Evolutionary conservation across 2,888 invertebrate species (phyloP).

Genomic region (Apotomis betuletana): DNA sequence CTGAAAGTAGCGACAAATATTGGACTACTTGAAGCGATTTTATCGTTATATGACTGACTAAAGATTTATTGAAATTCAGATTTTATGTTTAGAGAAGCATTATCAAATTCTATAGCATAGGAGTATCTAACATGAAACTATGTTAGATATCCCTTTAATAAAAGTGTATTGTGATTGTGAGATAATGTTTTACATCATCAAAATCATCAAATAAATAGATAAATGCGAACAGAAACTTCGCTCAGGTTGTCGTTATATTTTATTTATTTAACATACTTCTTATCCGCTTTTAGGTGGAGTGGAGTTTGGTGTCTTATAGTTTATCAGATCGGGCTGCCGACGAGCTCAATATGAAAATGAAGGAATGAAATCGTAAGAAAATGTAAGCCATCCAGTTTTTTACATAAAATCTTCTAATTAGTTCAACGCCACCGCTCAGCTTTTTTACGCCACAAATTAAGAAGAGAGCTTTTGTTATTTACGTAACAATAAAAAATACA

Average conservation of each 20-base stretch:
- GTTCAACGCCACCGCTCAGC: background rate
- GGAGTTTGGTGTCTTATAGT: too few species aligned
- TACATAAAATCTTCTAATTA: conserved; percentile 17
- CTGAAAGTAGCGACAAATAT: conserved; percentile 49
- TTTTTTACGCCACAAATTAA: conserved; percentile 22
- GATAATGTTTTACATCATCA: too few species aligned
- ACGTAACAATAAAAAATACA: conserved; percentile 29
- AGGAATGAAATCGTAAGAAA: background rate
- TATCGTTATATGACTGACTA: conserved; percentile 3
- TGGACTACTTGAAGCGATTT: conserved; percentile 23
- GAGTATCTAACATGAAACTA: too few species aligned
- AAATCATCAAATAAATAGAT: too few species aligned
- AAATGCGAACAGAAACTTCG: too few species aligned
- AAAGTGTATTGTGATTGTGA: too few species aligned
- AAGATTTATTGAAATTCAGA: conserved; percentile 1
- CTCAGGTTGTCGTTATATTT: too few species aligned
- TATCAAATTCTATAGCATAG: too few species aligned
- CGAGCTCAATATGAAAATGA: background rate
- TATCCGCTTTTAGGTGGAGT: too few species aligned
- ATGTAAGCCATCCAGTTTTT: background rate
- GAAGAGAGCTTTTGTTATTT: conserved; percentile 23
- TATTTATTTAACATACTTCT: too few species aligned
- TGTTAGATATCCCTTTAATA: too few species aligned
- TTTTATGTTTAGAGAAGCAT: background rate
- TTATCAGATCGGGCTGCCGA: too few species aligned